Evolutionary conservation across 1,140 invertebrate genomes (phyloP), one percentile per base, ranked within the genome.

Genomic region (Ceratitis capitata): DNA sequence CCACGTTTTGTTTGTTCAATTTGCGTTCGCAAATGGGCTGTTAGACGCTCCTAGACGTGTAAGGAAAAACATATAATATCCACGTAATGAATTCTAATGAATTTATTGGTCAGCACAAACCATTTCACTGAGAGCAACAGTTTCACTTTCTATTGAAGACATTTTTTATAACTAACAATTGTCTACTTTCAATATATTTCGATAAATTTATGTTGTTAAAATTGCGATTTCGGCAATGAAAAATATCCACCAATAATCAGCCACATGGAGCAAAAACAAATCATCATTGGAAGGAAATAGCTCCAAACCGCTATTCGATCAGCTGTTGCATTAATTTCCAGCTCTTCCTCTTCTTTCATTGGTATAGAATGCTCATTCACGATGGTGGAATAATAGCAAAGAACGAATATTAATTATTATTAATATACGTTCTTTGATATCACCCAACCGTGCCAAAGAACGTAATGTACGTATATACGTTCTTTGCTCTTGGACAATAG

Each of bases 1-100:
- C 87, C 88, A n/a, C 87, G 82, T 84, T 88, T 88, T 5, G 94
- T 87, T 83, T 89, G 90, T 49, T 93, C 89, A 78, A 87, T 87
- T 85, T 88, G 85, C 19, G 85, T 58, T 3, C 83, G 49, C 56
- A 88, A 53, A 53, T 87, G 84, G 26, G 85, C 84, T 7, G 87
- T 87, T 64, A 82, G n/a, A 6, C 83, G 86, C 78, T 88, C 87
- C 87, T 88, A 45, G 1, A 86, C 19, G 32, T 10, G 39, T 56
- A 35, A 35, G 26, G 47, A n/a, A 45, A n/a, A 47, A 74, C 19
- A 51, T 56, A 42, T 2, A 45, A 16, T 23, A 0, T 35, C 32
- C 23, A 56, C 19, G 3, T 53, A 85, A 49, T 49, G 1, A 85
- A 29, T 74, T 69, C n/a, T 39, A n/a, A n/a, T 53, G 0, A 58